Evolutionary conservation across 2,113 vertebrate genomes (phyloP).

Genomic region (Phrynosoma platyrhinos): DNA sequence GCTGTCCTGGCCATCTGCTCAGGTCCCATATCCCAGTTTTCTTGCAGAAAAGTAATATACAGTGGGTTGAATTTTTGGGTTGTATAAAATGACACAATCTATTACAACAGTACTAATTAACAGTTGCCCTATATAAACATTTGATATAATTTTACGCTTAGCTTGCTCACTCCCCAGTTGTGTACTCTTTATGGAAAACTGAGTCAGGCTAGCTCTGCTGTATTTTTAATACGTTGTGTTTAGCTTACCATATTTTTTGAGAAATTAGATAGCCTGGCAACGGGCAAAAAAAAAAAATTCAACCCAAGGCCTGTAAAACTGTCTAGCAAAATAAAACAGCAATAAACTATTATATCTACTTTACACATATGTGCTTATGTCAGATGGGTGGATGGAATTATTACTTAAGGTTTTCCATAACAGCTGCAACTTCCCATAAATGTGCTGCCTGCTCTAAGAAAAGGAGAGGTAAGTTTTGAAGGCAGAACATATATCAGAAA

Average conservation of each 20-base stretch:
- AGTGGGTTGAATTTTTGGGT: not conserved
- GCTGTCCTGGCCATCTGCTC: no score
- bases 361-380: constrained; percentile 56
- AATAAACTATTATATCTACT: constrained; percentile 57
- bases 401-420: constrained; percentile 65
- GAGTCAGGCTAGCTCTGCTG: not conserved
- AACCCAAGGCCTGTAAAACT: constrained; percentile 51
- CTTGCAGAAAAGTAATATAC: not conserved
- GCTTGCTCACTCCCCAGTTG: not conserved
- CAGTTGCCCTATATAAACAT: not conserved
- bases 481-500: constrained; percentile 51
- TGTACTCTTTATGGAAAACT: constrained; percentile 21
- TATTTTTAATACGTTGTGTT: constrained; percentile 41
- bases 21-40: not conserved
- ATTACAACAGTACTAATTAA: not conserved
- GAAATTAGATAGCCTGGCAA: constrained; percentile 56
- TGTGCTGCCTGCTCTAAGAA: constrained; percentile 39
- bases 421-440: constrained; percentile 52
- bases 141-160: constrained; percentile 3
- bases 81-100: not conserved
- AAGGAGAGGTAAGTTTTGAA: constrained; percentile 52
- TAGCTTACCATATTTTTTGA: constrained; percentile 28
- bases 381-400: constrained; percentile 57
- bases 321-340: constrained; percentile 53
- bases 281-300: not conserved